Evolutionary conservation across 2,113 vertebrate genomes (phyloP).

Genomic region (Oncorhynchus nerka): DNA sequence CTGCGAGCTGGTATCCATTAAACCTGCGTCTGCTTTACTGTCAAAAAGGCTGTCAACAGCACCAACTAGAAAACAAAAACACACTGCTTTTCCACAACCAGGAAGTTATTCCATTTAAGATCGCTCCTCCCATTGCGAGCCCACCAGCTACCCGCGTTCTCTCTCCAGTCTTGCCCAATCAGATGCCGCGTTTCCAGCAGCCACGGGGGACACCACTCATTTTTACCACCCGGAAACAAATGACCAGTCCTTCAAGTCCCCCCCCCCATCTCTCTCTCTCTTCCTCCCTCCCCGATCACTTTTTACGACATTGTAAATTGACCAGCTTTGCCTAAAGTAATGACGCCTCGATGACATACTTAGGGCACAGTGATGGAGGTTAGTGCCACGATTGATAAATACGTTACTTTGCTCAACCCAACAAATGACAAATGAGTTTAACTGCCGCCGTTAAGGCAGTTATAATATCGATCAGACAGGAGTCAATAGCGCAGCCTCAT

Average conservation of each 20-base stretch:
- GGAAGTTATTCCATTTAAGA: slow-evolving; percentile 63
- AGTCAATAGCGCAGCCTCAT: slow-evolving; percentile 90
- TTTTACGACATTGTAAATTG: slow-evolving; percentile 51
- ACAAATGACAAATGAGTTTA: slow-evolving; percentile 89
- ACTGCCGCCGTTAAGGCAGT: slow-evolving; percentile 77
- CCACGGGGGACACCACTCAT: slow-evolving; percentile 49
- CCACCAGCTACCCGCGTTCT: slow-evolving; percentile 18
- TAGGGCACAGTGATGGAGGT: slow-evolving; percentile 50
- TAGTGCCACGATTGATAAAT: slow-evolving; percentile 71
- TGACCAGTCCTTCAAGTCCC: slow-evolving; percentile 45
- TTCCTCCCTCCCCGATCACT: slow-evolving; percentile 48
- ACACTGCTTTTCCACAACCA: slow-evolving; percentile 30
- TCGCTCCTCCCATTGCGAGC: slow-evolving; percentile 24
- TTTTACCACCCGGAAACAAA: slow-evolving; percentile 58
- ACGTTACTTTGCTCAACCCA: slow-evolving; percentile 82
- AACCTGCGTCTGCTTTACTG: slow-evolving; percentile 45
- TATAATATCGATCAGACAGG: slow-evolving; percentile 81
- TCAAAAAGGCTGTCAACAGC: slow-evolving; percentile 52
- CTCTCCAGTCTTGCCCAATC: slow-evolving; percentile 28
- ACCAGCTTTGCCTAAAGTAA: slow-evolving; percentile 63
- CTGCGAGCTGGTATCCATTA: slow-evolving; percentile 54
- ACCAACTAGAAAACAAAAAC: slow-evolving; percentile 1
- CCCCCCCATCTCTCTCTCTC: neutral
- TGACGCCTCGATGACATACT: slow-evolving; percentile 63
- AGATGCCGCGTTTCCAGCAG: slow-evolving; percentile 50